Evolutionary conservation across 2,888 invertebrate genomes (phyloP), one percentile per base, ranked within the genome.

Genomic region (Hyppa rectilinea): DNA sequence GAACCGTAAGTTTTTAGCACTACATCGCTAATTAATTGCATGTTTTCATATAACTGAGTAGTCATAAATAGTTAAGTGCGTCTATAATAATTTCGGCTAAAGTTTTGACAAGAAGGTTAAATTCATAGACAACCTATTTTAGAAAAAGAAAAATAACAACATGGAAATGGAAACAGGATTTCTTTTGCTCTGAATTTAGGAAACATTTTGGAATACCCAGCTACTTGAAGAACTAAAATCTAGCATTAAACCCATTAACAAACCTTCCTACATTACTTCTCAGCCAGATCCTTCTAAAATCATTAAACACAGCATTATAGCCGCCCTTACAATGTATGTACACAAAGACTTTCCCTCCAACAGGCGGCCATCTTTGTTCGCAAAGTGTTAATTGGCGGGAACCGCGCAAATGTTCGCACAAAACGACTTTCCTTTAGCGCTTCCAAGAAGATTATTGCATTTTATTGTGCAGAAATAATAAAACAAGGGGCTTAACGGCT

Each of bases 381-480:
- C 85, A 88, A 91, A 87, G 90, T 93, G 96, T 89, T 95, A 95
- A 95, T 95, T 95, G 94, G 89, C 90, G 91, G 92, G 91, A 90
- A 91, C 88, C 88, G 87, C 85, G 86, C 84, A 82, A 85, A 88
- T 85, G 87, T 87, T 86, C 82, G 89, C 87, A 89, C 89, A 84
- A 88, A 87, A 86, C 81, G 84, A 85, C 86, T 87, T 87, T 87
- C 84, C 87, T 83, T 85, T 83, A 80, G 78, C 84, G 77, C 83
- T 88, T 87, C 85, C 85, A 82, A 81, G 87, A 85, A 85, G 84
- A 90, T 92, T 87, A 89, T 89, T 89, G 85, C 83, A 86, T 91
- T 89, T 86, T 87, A 84, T 83, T 76, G 84, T 84, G 68, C 80
- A 82, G 78, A 80, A 81, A 85, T 80, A 83, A 85, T 84, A 87